phyloP scores from a whole-genome alignment of 2,888 invertebrate species.

The Xestobium rufovillosum region DNA sequence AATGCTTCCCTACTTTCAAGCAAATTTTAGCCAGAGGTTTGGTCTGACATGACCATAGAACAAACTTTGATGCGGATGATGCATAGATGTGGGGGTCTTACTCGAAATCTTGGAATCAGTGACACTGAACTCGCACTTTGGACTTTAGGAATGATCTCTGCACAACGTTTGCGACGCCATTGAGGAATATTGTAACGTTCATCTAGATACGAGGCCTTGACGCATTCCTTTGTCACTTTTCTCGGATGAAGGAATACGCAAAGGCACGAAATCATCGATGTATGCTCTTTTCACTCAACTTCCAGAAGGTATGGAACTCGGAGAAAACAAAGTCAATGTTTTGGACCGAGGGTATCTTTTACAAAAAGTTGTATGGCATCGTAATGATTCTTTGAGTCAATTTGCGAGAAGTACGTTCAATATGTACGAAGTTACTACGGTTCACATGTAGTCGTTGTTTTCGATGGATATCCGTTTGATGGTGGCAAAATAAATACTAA shows the following conservation, averaged over 20 bases:
- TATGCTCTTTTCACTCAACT: conserved; percentile 17
- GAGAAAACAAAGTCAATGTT: conserved; percentile 19
- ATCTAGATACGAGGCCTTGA: no score
- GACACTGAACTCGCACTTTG: conserved; percentile 10
- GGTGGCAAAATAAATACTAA: conserved; percentile 20
- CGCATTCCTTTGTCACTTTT: conserved; percentile 23
- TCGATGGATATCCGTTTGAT: conserved; percentile 25
- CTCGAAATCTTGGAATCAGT: conserved; percentile 16
- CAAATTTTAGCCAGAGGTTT: conserved; percentile 26
- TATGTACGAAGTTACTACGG: conserved; percentile 25
- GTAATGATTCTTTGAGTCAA: conserved; percentile 18
- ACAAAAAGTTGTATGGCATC: conserved; percentile 28
- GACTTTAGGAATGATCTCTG: conserved; percentile 13
- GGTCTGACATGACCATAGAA: conserved; percentile 32
- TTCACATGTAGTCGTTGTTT: conserved; percentile 21
- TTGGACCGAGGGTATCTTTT: conserved; percentile 31
- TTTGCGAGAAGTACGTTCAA: conserved; percentile 24
- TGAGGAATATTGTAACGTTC: no score
- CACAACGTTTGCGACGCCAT: conserved; percentile 12
- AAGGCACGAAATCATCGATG: conserved; percentile 21
- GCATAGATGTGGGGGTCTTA: conserved; percentile 29
- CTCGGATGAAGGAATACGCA: conserved; percentile 21
- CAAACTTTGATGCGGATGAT: conserved; percentile 31
- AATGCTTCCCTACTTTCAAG: no score
- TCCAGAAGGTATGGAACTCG: conserved; percentile 14